These are phyloP conservation scores for Ethmia dodecea DNA, from an alignment of 2,888 invertebrate genomes.

Conservation along the genomic window DNA sequence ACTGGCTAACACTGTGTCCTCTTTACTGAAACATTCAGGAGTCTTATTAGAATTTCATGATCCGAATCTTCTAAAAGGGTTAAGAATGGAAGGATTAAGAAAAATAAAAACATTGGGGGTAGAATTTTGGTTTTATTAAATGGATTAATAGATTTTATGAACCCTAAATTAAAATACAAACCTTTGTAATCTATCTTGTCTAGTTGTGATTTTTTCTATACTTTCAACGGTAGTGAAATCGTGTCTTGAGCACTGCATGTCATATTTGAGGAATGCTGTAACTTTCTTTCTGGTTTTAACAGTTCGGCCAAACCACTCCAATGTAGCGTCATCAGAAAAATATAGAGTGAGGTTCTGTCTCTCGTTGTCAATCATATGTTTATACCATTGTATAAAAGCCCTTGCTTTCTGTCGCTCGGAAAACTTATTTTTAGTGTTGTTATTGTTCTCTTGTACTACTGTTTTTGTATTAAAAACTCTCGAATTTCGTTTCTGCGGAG, in stretches of 20 bases:
- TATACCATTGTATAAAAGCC: constrained; percentile 65
- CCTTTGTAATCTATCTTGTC: constrained; percentile 44
- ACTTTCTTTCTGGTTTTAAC: constrained; percentile 78
- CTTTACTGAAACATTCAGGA: constrained; percentile 43
- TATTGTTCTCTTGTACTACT: constrained; percentile 34
- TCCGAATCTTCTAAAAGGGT: no score
- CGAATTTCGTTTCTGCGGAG: constrained; percentile 31
- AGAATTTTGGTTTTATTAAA: no score
- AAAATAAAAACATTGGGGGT: not conserved
- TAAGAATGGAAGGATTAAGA: not conserved
- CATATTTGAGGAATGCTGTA: constrained; percentile 71
- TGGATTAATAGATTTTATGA: no score
- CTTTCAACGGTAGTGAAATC: constrained; percentile 63
- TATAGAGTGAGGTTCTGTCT: constrained; percentile 63
- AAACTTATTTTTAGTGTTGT: constrained; percentile 35
- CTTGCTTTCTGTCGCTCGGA: constrained; percentile 49
- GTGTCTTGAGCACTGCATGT: constrained; percentile 71
- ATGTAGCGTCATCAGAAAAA: constrained; percentile 66
- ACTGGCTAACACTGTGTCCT: constrained; percentile 37
- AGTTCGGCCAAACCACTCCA: constrained; percentile 82
- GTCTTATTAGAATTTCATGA: constrained; percentile 3
- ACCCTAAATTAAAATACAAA: no score
- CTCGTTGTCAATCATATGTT: constrained; percentile 68
- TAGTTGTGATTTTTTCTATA: constrained; percentile 49
- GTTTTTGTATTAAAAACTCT: constrained; percentile 24